These are phyloP conservation scores for Gonatopus flavifemur DNA, from an alignment of 1,140 invertebrate species.

Conservation along the genomic window DNA sequence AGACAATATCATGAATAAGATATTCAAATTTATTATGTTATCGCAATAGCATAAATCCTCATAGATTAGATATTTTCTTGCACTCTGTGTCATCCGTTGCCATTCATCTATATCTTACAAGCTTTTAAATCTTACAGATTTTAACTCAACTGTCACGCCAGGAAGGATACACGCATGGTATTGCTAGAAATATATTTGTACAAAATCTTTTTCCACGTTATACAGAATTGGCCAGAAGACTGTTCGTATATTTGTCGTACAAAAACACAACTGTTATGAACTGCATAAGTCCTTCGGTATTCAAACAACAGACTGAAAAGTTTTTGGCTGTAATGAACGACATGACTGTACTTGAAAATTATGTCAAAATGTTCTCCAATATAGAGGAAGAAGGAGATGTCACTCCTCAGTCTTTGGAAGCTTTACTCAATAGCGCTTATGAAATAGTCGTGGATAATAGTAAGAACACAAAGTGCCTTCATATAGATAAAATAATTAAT, in stretches of 20 bases:
- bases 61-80: constrained; percentile 12
- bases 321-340: constrained; percentile 71
- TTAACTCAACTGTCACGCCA: constrained; percentile 64
- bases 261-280: constrained; percentile 63
- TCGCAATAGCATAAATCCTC: constrained; percentile 5
- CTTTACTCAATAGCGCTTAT: constrained; percentile 71
- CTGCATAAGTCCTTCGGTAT: constrained; percentile 63
- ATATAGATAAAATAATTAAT: constrained; percentile 68
- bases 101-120: constrained; percentile 7
- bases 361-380: constrained; percentile 65
- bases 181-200: constrained; percentile 64
- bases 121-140: constrained; percentile 60
- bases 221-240: constrained; percentile 67
- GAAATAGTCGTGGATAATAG: constrained; percentile 75
- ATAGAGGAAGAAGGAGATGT: constrained; percentile 58
- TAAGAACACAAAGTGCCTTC: constrained; percentile 59
- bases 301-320: constrained; percentile 72
- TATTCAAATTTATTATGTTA: constrained; percentile 19
- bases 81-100: constrained; percentile 11
- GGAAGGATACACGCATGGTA: constrained; percentile 67
- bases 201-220: constrained; percentile 78
- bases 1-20: constrained; percentile 29
- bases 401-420: constrained; percentile 62
- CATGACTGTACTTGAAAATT: constrained; percentile 65
- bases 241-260: constrained; percentile 67